Base-by-base conservation (phyloP, 2,113 vertebrate species). In the Saimiri boliviensis region DNA sequence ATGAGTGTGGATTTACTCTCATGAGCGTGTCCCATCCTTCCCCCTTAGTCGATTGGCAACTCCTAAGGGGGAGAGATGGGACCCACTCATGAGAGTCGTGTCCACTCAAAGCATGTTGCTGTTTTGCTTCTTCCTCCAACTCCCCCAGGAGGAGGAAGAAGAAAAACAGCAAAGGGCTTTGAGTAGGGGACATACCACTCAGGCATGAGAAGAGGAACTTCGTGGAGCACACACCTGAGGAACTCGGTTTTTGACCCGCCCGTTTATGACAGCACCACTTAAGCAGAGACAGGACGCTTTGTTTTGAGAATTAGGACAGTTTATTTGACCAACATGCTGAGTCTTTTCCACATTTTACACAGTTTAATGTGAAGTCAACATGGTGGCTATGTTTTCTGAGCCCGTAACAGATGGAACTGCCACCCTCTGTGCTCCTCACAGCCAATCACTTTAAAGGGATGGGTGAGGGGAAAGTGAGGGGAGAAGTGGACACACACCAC, bases 261-360 rank as follows among this genome's bases (percentile, higher is more conserved):
- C 6, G 35, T 54, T 19, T 42, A 25, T 11, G 60, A 68, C 0
- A 30, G 13, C 6, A n/a, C 52, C 81, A 23, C 70, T 77, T 54
- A 96, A 82, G 95, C 86, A 97, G 3, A 90, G 32, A 95, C 97
- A 83, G 54, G 93, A 95, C 52, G 47, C 95, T 63, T 66, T 58
- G 45, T 92, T 93, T 96, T 95, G 94, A 98, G 97, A 98, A 96
- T 96, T 94, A 98, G 96, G 93, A 96, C 97, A 97, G 91, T 98
- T 98, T 98, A 98, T 98, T 97, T 91, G 95, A 98, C 95, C 97
- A 98, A 98, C 97, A 98, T 97, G 98, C 97, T 98, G 96, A 97
- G 88, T 96, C 97, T 97, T 91, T 96, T 96, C 97, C 96, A 97
- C 97, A 92, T 96, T 97, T 97, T 98, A 97, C 97, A 98, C 97